These are phyloP conservation scores for Aspidoscelis tigris DNA, from an alignment of 2,113 vertebrate genomes.

Conservation along the genomic window DNA sequence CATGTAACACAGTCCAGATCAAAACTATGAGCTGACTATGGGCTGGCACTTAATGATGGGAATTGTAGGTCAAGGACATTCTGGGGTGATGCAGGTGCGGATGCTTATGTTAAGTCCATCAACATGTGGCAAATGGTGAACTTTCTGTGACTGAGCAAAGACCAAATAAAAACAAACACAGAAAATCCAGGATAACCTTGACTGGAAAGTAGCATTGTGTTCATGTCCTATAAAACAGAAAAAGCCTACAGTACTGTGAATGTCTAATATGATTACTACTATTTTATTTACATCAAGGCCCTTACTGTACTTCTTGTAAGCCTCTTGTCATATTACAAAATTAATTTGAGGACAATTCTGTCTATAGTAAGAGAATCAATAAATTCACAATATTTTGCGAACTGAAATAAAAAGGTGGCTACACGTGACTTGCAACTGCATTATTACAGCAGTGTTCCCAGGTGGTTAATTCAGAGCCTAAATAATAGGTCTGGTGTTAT, in stretches of 20 bases:
- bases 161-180: background rate
- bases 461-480: slow-evolving; percentile 63
- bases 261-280: background rate
- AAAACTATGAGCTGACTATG: background rate
- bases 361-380: background rate
- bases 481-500: slow-evolving; percentile 60
- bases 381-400: slow-evolving; percentile 19
- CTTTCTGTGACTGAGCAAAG: background rate
- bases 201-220: background rate
- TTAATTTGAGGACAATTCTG: background rate
- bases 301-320: background rate
- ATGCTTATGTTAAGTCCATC: background rate
- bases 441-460: slow-evolving; percentile 50
- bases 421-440: slow-evolving; percentile 51
- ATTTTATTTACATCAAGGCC: background rate
- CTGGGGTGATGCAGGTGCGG: too few species aligned
- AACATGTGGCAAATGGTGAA: background rate
- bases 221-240: background rate
- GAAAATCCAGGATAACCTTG: too few species aligned
- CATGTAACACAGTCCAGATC: background rate
- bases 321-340: background rate
- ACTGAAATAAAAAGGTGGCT: slow-evolving; percentile 51
- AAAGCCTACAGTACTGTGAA: background rate
- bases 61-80: too few species aligned
- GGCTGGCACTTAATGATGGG: too few species aligned